These are phyloP conservation scores for Myopa testacea DNA, from an alignment of 2,888 invertebrate genomes.

Conservation along the genomic window DNA sequence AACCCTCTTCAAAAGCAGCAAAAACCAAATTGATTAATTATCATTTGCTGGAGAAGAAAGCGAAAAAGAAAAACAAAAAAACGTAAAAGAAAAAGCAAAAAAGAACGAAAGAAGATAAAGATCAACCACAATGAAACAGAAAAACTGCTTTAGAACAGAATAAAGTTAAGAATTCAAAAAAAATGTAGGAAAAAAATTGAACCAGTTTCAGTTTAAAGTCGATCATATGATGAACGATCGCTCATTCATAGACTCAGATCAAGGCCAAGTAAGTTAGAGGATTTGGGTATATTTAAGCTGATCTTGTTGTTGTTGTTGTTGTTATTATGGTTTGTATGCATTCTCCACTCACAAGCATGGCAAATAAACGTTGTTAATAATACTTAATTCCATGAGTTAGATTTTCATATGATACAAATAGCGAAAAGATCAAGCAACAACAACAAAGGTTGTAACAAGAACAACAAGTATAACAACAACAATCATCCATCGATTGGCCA, in stretches of 20 bases:
- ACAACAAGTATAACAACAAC: background rate
- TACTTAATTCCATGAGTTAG: slow-evolving; percentile 11
- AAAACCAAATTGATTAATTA: background rate
- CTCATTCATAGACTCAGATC: slow-evolving; percentile 17
- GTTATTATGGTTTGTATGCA: background rate
- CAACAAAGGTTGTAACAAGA: background rate
- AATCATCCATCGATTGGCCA: background rate
- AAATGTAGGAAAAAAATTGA: background rate
- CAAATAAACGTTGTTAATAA: slow-evolving; percentile 28
- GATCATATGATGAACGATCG: background rate
- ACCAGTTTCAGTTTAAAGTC: background rate
- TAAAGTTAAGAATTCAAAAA: background rate
- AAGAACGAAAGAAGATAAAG: background rate
- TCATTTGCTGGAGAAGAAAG: background rate
- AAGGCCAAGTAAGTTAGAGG: slow-evolving; percentile 21
- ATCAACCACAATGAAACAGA: background rate
- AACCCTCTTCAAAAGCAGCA: background rate
- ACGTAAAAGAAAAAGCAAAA: background rate
- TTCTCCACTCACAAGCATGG: slow-evolving; percentile 1
- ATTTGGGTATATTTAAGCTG: background rate
- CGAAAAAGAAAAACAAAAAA: background rate
- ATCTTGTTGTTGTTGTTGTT: background rate
- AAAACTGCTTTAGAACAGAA: background rate
- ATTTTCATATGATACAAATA: slow-evolving; percentile 8
- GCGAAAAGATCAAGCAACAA: slow-evolving; percentile 13